Percentiles rank a stretch among this genome's conserved stretches.
Conservation (phyloP, 2,888 invertebrate genomes). For the Phalera bucephala region DNA sequence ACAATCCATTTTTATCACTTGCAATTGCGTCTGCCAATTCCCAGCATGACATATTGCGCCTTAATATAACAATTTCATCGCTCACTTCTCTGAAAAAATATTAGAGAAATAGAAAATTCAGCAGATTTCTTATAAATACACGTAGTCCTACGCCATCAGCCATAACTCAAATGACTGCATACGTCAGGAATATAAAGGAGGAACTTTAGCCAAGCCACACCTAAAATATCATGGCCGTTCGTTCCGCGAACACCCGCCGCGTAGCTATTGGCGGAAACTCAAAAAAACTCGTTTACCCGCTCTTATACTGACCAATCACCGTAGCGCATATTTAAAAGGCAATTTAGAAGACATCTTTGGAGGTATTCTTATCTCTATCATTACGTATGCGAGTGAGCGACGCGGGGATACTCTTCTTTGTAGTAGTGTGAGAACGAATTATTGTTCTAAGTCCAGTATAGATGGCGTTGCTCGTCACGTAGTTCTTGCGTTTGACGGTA, state of each 20-base stretch:
- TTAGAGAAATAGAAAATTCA: conserved; percentile 51
- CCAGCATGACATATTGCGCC: conserved; percentile 2
- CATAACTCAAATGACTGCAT: conserved; percentile 79
- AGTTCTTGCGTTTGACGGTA: conserved; percentile 48
- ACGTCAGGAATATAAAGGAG: conserved; percentile 81
- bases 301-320: conserved; percentile 69
- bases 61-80: conserved; percentile 31
- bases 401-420: conserved; percentile 44
- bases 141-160: conserved; percentile 70
- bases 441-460: conserved; percentile 30
- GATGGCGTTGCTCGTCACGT: conserved; percentile 59
- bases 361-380: conserved; percentile 59
- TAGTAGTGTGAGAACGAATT: conserved; percentile 42
- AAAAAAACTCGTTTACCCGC: conserved; percentile 55
- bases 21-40: not conserved
- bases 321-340: conserved; percentile 56
- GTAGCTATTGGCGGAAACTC: conserved; percentile 62
- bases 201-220: conserved; percentile 66
- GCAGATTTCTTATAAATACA: conserved; percentile 67
- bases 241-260: conserved; percentile 48
- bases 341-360: conserved; percentile 62
- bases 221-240: conserved; percentile 77
- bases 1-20: not conserved
- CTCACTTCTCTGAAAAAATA: conserved; percentile 48
- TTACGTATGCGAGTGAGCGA: conserved; percentile 55